Evolutionary conservation across 30 jellyfish, hydroid and myxozoan genomes (phyloP).

Genomic region (Hydra vulgaris): DNA sequence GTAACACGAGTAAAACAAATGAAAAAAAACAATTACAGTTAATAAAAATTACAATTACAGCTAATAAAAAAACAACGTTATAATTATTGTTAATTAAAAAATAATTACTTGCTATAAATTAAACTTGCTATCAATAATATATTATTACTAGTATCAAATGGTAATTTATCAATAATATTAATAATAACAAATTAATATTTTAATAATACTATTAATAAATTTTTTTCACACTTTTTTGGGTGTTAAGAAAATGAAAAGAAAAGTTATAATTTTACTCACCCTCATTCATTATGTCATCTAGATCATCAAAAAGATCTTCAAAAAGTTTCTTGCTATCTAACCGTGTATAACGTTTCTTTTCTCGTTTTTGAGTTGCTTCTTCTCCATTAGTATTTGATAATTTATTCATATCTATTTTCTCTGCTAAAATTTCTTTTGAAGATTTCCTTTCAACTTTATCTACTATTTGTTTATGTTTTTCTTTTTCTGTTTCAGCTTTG

Average conservation of each 20-base stretch:
- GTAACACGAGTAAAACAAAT: no score
- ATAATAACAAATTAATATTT: no score
- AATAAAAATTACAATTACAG: no score
- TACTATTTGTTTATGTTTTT: not conserved
- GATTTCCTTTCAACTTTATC: not conserved
- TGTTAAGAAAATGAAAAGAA: not conserved
- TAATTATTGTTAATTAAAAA: no score
- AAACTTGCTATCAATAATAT: no score
- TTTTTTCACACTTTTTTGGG: no score
- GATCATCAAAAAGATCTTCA: conserved; percentile 34
- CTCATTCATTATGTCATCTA: conserved; percentile 39
- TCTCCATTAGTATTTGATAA: not conserved
- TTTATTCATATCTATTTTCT: conserved; percentile 5
- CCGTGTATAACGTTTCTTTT: conserved; percentile 21
- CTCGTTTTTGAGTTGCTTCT: conserved; percentile 7
- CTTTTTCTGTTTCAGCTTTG: conserved; percentile 23
- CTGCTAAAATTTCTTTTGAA: conserved; percentile 7
- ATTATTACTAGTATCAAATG: no score
- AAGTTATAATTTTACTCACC: conserved; percentile 17
- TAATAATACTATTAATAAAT: no score
- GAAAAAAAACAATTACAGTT: no score
- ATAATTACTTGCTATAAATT: no score
- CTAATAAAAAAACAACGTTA: no score
- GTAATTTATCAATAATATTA: no score
- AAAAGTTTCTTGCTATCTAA: conserved; percentile 12